These are phyloP conservation scores for Zootermopsis nevadensis DNA, from an alignment of 2,888 invertebrate species.

Conservation along the genomic window DNA sequence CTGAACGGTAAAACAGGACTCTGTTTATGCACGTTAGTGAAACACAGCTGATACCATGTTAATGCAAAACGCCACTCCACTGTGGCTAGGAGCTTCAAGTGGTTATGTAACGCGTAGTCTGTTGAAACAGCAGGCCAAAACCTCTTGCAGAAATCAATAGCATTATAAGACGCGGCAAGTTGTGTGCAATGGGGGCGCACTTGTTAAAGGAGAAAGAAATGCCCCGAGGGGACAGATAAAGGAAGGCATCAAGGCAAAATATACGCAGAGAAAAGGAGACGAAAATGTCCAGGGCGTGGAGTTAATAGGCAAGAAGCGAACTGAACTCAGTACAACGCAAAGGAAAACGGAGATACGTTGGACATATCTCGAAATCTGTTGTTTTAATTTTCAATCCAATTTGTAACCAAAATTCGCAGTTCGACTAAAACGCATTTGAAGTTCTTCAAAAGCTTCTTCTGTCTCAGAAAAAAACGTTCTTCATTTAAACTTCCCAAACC, in stretches of 20 bases:
- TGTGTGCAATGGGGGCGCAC: background rate
- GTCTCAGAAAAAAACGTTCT: too few relatives aligned
- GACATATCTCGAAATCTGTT: background rate
- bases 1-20: too few relatives aligned
- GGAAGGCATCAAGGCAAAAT: conserved; percentile 36
- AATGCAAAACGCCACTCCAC: background rate
- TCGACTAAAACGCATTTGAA: too few relatives aligned
- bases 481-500: too few relatives aligned
- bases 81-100: background rate
- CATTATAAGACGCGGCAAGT: background rate
- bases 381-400: too few relatives aligned
- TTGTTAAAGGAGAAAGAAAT: conserved; percentile 36
- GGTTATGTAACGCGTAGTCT: background rate
- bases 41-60: background rate
- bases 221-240: conserved; percentile 40
- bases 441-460: too few relatives aligned
- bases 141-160: conserved; percentile 25
- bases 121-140: background rate
- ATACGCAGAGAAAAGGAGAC: conserved; percentile 9
- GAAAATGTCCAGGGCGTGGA: conserved; percentile 18
- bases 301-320: conserved; percentile 25
- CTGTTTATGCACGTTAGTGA: too few relatives aligned
- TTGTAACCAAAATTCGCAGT: too few relatives aligned
- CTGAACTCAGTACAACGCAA: conserved; percentile 1
- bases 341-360: background rate